These are phyloP conservation scores for Neotoxoptera formosana DNA, from an alignment of 1,140 invertebrate species.

Conservation along the genomic window DNA sequence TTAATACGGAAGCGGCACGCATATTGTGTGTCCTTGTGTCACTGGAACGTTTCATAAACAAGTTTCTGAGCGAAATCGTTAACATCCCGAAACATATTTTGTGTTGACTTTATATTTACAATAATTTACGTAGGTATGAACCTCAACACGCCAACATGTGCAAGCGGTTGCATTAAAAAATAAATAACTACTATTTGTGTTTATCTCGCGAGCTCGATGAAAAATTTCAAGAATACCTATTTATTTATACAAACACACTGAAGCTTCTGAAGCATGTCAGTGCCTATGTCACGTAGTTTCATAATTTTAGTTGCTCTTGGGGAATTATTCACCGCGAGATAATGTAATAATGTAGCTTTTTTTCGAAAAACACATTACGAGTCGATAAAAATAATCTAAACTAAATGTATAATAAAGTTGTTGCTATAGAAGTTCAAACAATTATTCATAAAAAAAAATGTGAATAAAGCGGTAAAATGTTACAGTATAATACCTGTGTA, in stretches of 20 bases:
- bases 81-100: conserved; percentile 8
- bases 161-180: not conserved
- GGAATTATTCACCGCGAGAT: not conserved
- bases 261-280: no score
- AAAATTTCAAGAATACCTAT: not conserved
- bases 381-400: not conserved
- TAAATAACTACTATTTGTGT: not conserved
- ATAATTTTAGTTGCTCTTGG: not conserved
- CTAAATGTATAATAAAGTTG: not conserved
- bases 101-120: not conserved
- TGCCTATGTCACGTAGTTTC: no score
- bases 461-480: not conserved
- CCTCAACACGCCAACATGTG: not conserved
- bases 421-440: not conserved
- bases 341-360: not conserved
- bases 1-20: not conserved
- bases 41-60: conserved; percentile 3
- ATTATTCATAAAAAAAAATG: not conserved
- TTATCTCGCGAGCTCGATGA: not conserved
- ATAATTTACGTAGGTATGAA: not conserved
- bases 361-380: not conserved
- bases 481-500: not conserved
- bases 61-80: not conserved
- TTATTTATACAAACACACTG: not conserved
- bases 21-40: not conserved